Evolutionary conservation across 1,140 invertebrate species (phyloP).

Genomic region (Elysia chlorotica): DNA sequence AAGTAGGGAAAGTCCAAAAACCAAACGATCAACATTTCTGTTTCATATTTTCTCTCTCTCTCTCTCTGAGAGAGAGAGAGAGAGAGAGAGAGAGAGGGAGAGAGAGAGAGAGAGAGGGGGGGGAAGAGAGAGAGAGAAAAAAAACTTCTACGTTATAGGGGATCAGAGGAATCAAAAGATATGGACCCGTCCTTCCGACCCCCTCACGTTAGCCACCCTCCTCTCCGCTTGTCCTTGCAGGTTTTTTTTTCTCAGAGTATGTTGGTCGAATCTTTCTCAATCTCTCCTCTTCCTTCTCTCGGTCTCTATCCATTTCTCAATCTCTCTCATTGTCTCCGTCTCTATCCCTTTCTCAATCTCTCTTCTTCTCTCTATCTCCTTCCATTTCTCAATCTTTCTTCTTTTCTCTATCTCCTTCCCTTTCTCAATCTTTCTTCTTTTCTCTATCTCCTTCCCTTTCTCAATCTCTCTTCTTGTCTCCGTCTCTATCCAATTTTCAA

Average conservation of each 20-base stretch:
- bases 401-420: neutral
- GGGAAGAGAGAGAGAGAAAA: neutral
- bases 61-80: neutral
- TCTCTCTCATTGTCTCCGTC: neutral
- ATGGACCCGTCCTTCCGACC: too few relatives aligned
- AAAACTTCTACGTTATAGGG: too few relatives aligned
- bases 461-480: neutral
- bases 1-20: too few relatives aligned
- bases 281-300: constrained; percentile 6
- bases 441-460: neutral
- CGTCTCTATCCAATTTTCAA: neutral
- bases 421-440: neutral
- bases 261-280: neutral
- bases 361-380: neutral
- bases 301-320: neutral
- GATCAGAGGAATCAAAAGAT: too few relatives aligned
- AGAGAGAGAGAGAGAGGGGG: neutral
- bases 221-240: too few relatives aligned
- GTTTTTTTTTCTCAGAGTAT: too few relatives aligned
- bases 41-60: neutral
- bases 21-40: neutral
- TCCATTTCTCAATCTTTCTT: neutral
- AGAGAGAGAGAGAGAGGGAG: neutral
- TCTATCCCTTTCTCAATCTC: too few relatives aligned
- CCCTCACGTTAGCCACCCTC: too few relatives aligned